Base-by-base conservation (phyloP, 2,888 invertebrate species). In the Pyrgus malvae region DNA sequence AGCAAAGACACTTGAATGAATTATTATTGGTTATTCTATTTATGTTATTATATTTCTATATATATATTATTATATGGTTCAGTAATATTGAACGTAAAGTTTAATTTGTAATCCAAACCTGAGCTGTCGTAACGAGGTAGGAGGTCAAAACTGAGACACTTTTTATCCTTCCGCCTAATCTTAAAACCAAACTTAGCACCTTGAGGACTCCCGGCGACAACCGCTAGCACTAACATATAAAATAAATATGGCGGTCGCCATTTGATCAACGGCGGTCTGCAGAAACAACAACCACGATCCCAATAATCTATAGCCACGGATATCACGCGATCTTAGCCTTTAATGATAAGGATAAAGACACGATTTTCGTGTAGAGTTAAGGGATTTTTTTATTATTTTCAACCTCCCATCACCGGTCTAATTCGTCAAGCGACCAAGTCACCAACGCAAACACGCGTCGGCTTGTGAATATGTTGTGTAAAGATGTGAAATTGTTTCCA, bases 401-500 rank as follows among this genome's bases (percentile, higher is more conserved):
- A 55, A 64, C 59, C 56, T 63, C 59, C 70, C 73, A 66, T 69
- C 67, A 70, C 67, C 63, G 82, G 74, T 82, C 88, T 86, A 88
- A 87, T 88, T 86, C 79, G 80, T 87, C 76, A 70, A 71, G 75
- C 71, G 76, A 73, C 78, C 78, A 76, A 83, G 84, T 84, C 86
- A 82, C 83, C 80, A 88, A 84, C 76, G 85, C 88, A 89, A 90
- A 90, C 83, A 89, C 72, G 72, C 69, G 64, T 71, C 68, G 72
- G 63, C 70, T 80, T 76, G 89, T 89, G 83, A 89, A 90, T 87
- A 74, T 71, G 65, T 87, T 89, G 81, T 73, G 89, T 86, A 83
- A 89, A 89, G 85, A 82, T 76, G 74, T 77, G 84, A 86, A 85
- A 85, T 86, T 88, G 85, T 87, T 87, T 85, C 85, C 81, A 80